phyloP scores from a whole-genome alignment of 1,140 invertebrate genomes.

The Bombus superbus region DNA sequence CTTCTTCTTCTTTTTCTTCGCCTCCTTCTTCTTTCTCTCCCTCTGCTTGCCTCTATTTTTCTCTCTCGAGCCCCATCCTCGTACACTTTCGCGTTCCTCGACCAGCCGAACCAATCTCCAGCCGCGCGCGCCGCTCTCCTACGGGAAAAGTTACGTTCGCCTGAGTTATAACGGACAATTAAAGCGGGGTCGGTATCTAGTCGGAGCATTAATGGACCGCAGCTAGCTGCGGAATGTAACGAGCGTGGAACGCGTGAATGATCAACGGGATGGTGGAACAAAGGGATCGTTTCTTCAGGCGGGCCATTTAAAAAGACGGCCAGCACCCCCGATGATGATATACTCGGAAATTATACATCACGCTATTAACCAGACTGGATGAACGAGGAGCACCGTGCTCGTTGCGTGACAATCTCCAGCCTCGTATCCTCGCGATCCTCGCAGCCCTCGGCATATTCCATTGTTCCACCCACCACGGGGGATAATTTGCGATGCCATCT shows the following conservation, averaged over 20 bases:
- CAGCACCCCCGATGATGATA: constrained; percentile 54
- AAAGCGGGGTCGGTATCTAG: constrained; percentile 64
- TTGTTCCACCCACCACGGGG: background rate
- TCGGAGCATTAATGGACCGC: constrained; percentile 63
- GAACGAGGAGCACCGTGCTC: background rate
- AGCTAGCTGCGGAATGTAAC: constrained; percentile 44
- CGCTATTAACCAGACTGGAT: constrained; percentile 5
- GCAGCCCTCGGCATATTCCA: background rate
- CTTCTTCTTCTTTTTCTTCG: background rate
- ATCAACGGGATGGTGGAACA: constrained; percentile 48
- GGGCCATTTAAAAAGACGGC: constrained; percentile 48
- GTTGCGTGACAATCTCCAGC: background rate
- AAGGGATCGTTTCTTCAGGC: constrained; percentile 35
- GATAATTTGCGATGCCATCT: constrained; percentile 20
- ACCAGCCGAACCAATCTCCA: background rate
- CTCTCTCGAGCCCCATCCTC: background rate
- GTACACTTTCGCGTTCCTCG: background rate
- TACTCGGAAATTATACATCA: constrained; percentile 54
- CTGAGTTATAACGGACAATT: constrained; percentile 70
- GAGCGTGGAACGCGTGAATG: constrained; percentile 52
- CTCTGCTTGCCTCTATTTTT: background rate
- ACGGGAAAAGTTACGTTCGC: constrained; percentile 66
- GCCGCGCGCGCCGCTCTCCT: constrained; percentile 37
- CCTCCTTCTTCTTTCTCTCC: too few species aligned
- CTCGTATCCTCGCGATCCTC: background rate